Base-by-base conservation (phyloP, 37 sponge, comb jelly and placozoan genomes). In the Oscarella lobularis region DNA sequence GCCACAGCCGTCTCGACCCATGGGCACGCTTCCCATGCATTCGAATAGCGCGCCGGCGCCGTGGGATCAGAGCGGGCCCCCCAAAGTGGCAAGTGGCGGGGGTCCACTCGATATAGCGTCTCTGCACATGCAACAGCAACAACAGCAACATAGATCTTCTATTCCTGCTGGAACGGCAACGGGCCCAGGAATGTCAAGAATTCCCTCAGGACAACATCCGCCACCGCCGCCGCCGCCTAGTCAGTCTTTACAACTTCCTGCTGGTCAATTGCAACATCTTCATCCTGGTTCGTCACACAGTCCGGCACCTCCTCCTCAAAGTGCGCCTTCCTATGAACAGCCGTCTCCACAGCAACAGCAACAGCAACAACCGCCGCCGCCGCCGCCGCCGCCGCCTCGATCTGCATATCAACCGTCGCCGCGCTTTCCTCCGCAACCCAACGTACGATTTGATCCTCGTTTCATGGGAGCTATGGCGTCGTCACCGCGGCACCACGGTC, bases 71-170 rank as follows among this genome's bases (percentile, higher is more conserved):
- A n/a, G n/a, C n/a, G n/a, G n/a, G n/a, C n/a, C n/a, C n/a, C n/a
- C n/a, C n/a, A n/a, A n/a, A n/a, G n/a, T n/a, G n/a, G n/a, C n/a
- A n/a, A n/a, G n/a, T n/a, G n/a, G n/a, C n/a, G n/a, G n/a, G n/a
- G n/a, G n/a, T n/a, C n/a, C n/a, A n/a, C n/a, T n/a, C n/a, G n/a
- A n/a, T n/a, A n/a, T n/a, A n/a, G n/a, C n/a, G n/a, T n/a, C n/a
- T n/a, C n/a, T n/a, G n/a, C n/a, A n/a, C n/a, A n/a, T n/a, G n/a
- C n/a, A 48, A 20, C 60, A 48, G 60, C 60, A 48, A 20, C 60
- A 48, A 48, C 60, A 48, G 60, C 60, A 48, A 48, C 60, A 48
- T n/a, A n/a, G n/a, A n/a, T n/a, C n/a, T n/a, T n/a, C n/a, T n/a
- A n/a, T n/a, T n/a, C n/a, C n/a, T n/a, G n/a, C n/a, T n/a, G n/a